Base-by-base conservation (phyloP, 2,797 vertebrate species). In the Pygocentrus nattereri region DNA sequence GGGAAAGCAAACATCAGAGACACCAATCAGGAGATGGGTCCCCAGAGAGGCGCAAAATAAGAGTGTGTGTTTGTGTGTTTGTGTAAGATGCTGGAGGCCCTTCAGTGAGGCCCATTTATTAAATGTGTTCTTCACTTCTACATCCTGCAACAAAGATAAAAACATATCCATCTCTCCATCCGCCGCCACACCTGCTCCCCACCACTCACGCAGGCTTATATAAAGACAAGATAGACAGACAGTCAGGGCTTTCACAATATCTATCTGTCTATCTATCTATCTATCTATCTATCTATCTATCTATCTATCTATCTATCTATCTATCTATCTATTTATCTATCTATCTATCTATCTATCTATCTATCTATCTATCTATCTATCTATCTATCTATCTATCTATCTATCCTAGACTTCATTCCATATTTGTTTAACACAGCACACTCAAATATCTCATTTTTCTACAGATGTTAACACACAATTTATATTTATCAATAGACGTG, bases 1-100 rank as follows among this genome's bases (percentile, higher is more conserved):
- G 30, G 59, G 27, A 19, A 82, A 82, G 71, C 79, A 74, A 81
- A 74, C 71, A 69, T 82, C 62, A 27, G 3, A 50, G 61, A 70
- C 74, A 23, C 83, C 74, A 85, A 80, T 56, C 83, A 80, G 77
- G 81, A 78, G 62, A 54, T 61, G 6, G 70, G 54, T 61, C 84
- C 69, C 78, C 56, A 64, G 78, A 75, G 81, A 78, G 74, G 64
- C 31, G 74, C 78, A 80, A 74, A 83, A 82, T 83, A 31, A 23
- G 74, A 38, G 38, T 73, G 59, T 61, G 78, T 50, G 61, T 73
- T 41, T 73, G 59, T 61, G 78, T 50, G 61, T 73, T 41, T 47
- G 19, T 49, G 44, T 25, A 12, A 30, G 25, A 30, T 67, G 64
- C 64, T 67, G 31, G 31, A 67, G 64, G 64, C 64, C 11, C 64